Evolutionary conservation across 2,888 invertebrate genomes (phyloP).

Genomic region (Lepeophtheirus nordmannii): DNA sequence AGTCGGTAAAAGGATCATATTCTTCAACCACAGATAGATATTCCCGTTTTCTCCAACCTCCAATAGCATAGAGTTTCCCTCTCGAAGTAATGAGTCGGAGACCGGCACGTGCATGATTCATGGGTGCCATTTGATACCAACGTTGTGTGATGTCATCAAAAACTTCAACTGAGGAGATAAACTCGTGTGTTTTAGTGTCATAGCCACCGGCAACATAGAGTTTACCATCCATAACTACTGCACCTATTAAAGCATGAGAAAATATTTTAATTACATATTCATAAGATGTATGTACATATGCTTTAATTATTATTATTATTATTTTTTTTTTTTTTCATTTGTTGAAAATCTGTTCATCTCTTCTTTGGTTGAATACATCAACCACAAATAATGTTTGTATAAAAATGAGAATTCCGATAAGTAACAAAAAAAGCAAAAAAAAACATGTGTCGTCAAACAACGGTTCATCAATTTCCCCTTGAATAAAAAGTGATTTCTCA

Average conservation of each 20-base stretch:
- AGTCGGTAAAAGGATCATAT: conserved; percentile 14
- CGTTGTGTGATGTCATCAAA: conserved; percentile 20
- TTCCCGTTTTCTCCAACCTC: conserved; percentile 9
- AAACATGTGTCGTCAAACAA: too few relatives aligned
- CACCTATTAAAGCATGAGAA: neutral
- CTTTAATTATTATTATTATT: too few relatives aligned
- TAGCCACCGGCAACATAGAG: conserved; percentile 17
- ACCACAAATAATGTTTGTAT: too few relatives aligned
- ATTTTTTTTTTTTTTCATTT: too few relatives aligned
- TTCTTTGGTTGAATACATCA: too few relatives aligned
- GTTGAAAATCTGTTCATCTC: too few relatives aligned
- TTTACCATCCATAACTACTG: conserved; percentile 19
- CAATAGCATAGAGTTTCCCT: conserved; percentile 20
- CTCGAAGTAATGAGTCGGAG: neutral
- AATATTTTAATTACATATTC: neutral
- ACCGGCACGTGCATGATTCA: conserved; percentile 11
- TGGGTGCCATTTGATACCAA: conserved; percentile 12
- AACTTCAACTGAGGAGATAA: conserved; percentile 13
- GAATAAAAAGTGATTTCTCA: too few relatives aligned
- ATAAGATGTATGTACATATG: too few relatives aligned
- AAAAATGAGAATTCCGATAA: too few relatives aligned
- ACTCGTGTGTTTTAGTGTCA: conserved; percentile 17
- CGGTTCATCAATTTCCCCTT: too few relatives aligned
- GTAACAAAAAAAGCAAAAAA: too few relatives aligned
- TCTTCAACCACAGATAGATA: conserved; percentile 10